A percentile compares a stretch with the other conserved stretches of the same genome.
Evolutionary conservation across 2,888 invertebrate species (phyloP).

Genomic region (Pemphredon lugubris): DNA sequence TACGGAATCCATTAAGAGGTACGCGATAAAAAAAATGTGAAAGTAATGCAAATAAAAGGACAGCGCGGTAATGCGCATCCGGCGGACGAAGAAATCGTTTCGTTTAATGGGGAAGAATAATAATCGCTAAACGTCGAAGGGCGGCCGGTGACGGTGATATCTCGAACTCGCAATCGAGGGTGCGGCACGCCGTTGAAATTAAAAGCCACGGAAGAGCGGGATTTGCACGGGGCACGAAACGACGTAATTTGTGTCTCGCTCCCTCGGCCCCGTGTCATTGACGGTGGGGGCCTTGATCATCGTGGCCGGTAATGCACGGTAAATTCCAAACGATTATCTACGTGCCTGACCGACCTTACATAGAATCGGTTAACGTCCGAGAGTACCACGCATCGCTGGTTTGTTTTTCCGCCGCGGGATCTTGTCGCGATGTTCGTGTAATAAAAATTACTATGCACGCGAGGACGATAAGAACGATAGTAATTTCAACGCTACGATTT

Average conservation of each 20-base stretch:
- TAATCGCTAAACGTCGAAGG: not conserved
- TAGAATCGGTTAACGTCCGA: slow-evolving; percentile 36
- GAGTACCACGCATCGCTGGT: slow-evolving; percentile 1
- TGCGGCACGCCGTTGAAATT: slow-evolving; percentile 68
- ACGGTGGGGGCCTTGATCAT: slow-evolving; percentile 35
- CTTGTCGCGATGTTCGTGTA: too few relatives aligned
- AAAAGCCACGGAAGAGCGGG: slow-evolving; percentile 62
- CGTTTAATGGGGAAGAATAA: too few relatives aligned
- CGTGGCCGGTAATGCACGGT: slow-evolving; percentile 59
- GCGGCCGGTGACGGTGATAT: not conserved
- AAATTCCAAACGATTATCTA: slow-evolving; percentile 62
- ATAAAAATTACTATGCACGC: too few relatives aligned
- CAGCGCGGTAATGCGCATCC: too few relatives aligned
- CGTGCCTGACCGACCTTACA: slow-evolving; percentile 52
- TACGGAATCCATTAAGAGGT: too few relatives aligned
- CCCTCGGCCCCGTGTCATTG: slow-evolving; percentile 62
- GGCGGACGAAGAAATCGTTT: too few relatives aligned
- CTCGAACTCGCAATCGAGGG: not conserved
- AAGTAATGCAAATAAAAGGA: too few relatives aligned
- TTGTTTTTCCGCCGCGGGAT: too few relatives aligned
- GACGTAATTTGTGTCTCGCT: slow-evolving; percentile 62
- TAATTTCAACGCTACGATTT: too few relatives aligned
- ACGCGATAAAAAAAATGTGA: too few relatives aligned
- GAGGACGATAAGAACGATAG: too few relatives aligned
- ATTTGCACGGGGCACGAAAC: slow-evolving; percentile 49